These are phyloP conservation scores for Craniophora ligustri DNA, from an alignment of 2,888 invertebrate species.

Conservation along the genomic window DNA sequence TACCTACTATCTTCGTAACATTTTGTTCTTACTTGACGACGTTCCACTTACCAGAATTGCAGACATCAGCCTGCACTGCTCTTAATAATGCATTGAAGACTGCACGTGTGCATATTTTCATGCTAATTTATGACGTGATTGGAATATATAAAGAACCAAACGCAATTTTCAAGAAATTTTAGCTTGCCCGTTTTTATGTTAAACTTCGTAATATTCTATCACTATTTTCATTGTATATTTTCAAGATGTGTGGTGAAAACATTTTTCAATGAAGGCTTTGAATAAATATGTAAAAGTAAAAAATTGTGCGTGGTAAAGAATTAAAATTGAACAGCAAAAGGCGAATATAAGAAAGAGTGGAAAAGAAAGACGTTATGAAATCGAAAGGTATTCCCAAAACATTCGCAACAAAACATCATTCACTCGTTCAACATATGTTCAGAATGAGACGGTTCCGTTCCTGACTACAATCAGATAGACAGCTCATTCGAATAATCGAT, in stretches of 20 bases:
- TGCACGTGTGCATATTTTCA: conserved; percentile 47
- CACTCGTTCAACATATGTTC: conserved; percentile 55
- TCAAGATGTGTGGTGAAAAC: not conserved
- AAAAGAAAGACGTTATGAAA: conserved; percentile 11
- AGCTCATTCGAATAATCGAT: conserved; percentile 80
- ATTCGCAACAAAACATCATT: conserved; percentile 51
- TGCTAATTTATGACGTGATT: conserved; percentile 40
- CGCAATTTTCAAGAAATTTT: conserved; percentile 17
- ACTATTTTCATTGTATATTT: not conserved
- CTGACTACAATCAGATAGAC: conserved; percentile 72
- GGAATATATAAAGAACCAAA: conserved; percentile 32
- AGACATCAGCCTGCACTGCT: conserved; percentile 37
- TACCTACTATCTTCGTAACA: conserved; percentile 19
- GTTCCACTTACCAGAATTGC: conserved; percentile 36
- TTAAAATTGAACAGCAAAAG: not conserved
- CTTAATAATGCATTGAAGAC: conserved; percentile 40
- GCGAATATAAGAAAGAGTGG: not conserved
- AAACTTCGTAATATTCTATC: too few relatives aligned
- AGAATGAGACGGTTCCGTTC: conserved; percentile 62
- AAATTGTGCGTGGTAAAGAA: not conserved
- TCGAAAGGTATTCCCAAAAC: conserved; percentile 34
- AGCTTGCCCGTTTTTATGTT: not conserved
- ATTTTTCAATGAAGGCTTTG: not conserved
- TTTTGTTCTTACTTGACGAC: conserved; percentile 27
- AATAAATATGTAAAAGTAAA: not conserved